Conservation (phyloP, 2,113 vertebrate genomes). For the Engystomops pustulosus region DNA sequence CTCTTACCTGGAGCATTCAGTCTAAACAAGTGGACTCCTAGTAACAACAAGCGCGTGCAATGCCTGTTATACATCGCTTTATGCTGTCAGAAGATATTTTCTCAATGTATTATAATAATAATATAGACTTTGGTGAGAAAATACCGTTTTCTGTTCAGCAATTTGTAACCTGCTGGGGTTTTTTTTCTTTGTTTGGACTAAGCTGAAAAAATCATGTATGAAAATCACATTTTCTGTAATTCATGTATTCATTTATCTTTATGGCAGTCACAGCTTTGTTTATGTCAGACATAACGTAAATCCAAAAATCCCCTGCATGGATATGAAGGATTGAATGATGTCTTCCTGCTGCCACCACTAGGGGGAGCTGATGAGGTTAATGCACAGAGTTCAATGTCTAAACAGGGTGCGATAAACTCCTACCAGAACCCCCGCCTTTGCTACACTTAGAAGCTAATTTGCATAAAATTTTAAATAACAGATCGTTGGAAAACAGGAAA, state of each 20-base stretch:
- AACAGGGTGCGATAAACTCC: too few relatives aligned
- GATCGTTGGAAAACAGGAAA: too few relatives aligned
- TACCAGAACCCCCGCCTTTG: too few relatives aligned
- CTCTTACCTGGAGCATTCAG: conserved; percentile 22
- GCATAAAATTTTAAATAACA: too few relatives aligned
- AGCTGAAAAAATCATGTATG: neutral
- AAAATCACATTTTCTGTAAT: neutral
- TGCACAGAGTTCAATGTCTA: too few relatives aligned
- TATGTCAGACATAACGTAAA: too few relatives aligned
- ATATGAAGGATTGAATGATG: neutral
- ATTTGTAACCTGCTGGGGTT: neutral
- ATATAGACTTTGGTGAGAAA: neutral
- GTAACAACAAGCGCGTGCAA: neutral
- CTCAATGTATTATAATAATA: neutral
- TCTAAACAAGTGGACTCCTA: conserved; percentile 2
- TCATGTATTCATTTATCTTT: too few relatives aligned
- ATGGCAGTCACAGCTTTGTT: too few relatives aligned
- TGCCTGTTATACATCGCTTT: neutral
- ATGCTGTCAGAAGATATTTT: neutral
- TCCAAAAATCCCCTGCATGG: too few relatives aligned
- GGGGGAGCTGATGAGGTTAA: too few relatives aligned
- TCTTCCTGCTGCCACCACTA: too few relatives aligned
- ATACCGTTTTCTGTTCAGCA: neutral
- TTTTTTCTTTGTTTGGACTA: neutral
- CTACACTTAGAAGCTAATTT: too few relatives aligned